A percentile compares a stretch with the other conserved stretches of the same genome.
Conservation (phyloP, 1,140 invertebrate genomes). For the Helicorthomorpha holstii region DNA sequence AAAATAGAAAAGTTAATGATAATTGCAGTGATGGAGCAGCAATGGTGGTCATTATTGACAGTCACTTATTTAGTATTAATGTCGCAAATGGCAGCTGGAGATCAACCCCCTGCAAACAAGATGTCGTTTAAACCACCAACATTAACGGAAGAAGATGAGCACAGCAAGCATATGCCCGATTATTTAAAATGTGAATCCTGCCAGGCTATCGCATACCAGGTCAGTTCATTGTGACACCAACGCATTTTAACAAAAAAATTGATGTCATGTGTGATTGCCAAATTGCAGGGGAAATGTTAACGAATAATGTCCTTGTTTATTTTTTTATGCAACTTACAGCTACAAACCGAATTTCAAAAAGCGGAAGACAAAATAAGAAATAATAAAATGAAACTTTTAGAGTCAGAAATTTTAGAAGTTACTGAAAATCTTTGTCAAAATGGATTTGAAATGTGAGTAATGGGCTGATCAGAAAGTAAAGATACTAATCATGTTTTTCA, state of each 20-base stretch:
- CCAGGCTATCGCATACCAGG: background rate
- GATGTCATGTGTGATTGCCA: background rate
- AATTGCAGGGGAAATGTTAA: background rate
- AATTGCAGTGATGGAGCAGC: no score
- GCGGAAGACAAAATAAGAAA: background rate
- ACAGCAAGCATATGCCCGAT: background rate
- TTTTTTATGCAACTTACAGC: background rate
- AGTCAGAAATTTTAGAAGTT: background rate
- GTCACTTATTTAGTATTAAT: no score
- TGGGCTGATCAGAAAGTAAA: no score
- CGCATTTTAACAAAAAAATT: background rate
- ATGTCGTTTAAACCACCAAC: no score
- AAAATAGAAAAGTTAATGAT: no score
- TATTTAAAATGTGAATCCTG: background rate
- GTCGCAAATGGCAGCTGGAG: no score
- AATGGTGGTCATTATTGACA: no score
- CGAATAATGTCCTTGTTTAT: background rate
- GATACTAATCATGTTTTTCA: no score
- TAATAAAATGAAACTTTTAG: background rate
- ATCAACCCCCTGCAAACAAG: no score
- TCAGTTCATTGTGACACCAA: background rate
- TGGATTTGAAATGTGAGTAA: background rate
- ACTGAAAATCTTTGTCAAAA: background rate
- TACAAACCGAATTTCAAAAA: background rate
- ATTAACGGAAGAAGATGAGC: background rate